These are phyloP conservation scores for Seriola aureovittata DNA, from an alignment of 2,113 vertebrate genomes.

Conservation along the genomic window DNA sequence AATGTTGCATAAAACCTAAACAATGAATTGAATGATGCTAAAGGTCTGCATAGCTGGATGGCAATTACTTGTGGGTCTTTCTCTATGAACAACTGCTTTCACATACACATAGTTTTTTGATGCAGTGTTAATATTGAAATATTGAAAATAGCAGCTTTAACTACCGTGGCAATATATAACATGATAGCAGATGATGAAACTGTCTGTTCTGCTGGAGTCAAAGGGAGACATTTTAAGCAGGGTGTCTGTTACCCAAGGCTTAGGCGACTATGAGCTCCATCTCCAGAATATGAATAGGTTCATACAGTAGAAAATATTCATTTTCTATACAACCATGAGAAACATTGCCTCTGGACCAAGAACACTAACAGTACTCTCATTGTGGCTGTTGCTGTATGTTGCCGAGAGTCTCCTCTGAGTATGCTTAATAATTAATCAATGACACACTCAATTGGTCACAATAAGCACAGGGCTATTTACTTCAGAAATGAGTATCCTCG, in stretches of 20 bases:
- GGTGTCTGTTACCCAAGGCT: conserved; percentile 16
- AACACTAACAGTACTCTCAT: conserved; percentile 22
- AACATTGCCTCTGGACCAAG: conserved; percentile 40
- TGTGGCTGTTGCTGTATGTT: conserved; percentile 4
- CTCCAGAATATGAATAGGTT: conserved; percentile 33
- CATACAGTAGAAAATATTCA: conserved; percentile 33
- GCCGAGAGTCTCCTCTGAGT: conserved; percentile 45
- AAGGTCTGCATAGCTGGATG: neutral
- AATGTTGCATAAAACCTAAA: neutral
- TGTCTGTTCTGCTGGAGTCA: conserved; percentile 3
- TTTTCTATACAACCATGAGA: conserved; percentile 12
- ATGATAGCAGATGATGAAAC: neutral
- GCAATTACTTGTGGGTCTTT: neutral
- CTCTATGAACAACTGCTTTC: neutral
- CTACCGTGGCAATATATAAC: neutral
- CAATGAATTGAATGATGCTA: neutral
- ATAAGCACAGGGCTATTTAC: conserved; percentile 59
- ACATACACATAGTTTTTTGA: neutral
- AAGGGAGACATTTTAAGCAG: conserved; percentile 21
- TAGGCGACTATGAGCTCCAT: conserved; percentile 29
- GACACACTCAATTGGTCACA: conserved; percentile 74
- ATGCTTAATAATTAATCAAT: conserved; percentile 70
- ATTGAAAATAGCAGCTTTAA: neutral
- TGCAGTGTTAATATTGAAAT: neutral
- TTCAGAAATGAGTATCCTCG: conserved; percentile 69